Percentiles rank a stretch among this genome's conserved stretches.
Conservation (phyloP, 2,888 invertebrate species). For the Lypha dubia region DNA sequence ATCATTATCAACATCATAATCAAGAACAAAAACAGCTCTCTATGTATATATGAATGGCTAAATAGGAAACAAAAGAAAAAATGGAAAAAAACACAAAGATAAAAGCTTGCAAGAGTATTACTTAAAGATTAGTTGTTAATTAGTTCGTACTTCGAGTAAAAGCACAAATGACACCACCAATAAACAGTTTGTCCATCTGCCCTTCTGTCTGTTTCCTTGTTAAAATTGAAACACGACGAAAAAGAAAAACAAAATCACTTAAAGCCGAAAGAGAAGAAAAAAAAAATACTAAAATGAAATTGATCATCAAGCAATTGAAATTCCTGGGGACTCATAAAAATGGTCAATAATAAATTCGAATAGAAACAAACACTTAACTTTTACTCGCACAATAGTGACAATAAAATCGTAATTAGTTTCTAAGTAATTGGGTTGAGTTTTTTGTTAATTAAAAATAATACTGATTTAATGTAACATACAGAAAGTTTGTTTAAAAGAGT, state of each 20-base stretch:
- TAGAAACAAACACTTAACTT: not conserved
- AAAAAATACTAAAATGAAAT: conserved; percentile 15
- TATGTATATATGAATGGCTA: not conserved
- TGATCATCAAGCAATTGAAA: conserved; percentile 40
- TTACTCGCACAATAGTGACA: not conserved
- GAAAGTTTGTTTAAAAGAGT: too few species aligned
- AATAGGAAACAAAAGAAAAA: not conserved
- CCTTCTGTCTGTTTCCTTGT: conserved; percentile 1
- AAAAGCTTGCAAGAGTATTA: conserved; percentile 45
- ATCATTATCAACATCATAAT: conserved; percentile 45
- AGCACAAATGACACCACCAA: conserved; percentile 64
- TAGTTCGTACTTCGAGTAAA: conserved; percentile 57
- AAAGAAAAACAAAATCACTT: not conserved
- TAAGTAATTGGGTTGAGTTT: conserved; percentile 28
- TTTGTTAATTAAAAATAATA: conserved; percentile 10
- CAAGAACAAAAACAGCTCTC: not conserved
- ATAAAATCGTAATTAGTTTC: conserved; percentile 24
- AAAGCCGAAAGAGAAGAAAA: conserved; percentile 1
- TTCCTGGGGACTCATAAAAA: conserved; percentile 25
- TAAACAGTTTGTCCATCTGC: conserved; percentile 32
- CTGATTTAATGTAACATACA: too few species aligned
- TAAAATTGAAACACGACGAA: conserved; percentile 25
- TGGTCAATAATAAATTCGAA: conserved; percentile 33
- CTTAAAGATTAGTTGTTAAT: conserved; percentile 67
- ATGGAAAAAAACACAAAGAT: conserved; percentile 3